Conservation (phyloP, 2,113 vertebrate species). For the Hemiprocne comata region DNA sequence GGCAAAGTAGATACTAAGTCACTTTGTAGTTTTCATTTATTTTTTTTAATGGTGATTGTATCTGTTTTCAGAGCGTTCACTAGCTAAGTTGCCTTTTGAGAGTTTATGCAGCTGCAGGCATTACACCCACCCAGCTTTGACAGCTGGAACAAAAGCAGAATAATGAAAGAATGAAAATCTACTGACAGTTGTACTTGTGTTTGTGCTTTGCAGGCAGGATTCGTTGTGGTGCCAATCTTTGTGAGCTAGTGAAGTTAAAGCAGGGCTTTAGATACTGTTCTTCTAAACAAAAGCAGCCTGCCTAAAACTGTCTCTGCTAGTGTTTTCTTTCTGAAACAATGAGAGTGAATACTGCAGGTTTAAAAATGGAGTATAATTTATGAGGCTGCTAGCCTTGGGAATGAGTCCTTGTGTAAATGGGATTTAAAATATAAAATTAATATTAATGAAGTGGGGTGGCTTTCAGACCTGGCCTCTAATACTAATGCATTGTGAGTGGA, state of each 20-base stretch:
- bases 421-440: conserved; percentile 36
- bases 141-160: conserved; percentile 6
- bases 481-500: conserved; percentile 57
- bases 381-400: background rate
- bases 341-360: background rate
- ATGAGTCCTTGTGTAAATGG: background rate
- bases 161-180: conserved; percentile 16
- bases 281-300: background rate
- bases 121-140: background rate
- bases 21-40: background rate
- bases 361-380: conserved; percentile 34
- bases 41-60: background rate
- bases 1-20: background rate
- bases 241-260: background rate
- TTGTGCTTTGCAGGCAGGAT: conserved; percentile 1
- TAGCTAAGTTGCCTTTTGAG: background rate
- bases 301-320: background rate
- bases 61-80: background rate
- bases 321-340: background rate
- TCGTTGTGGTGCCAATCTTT: background rate
- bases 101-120: background rate
- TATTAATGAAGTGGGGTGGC: conserved; percentile 51
- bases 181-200: background rate
- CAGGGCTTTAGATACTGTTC: background rate
- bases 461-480: conserved; percentile 57